Conservation (phyloP, 2,888 invertebrate species). For the Agrotis clavis region DNA sequence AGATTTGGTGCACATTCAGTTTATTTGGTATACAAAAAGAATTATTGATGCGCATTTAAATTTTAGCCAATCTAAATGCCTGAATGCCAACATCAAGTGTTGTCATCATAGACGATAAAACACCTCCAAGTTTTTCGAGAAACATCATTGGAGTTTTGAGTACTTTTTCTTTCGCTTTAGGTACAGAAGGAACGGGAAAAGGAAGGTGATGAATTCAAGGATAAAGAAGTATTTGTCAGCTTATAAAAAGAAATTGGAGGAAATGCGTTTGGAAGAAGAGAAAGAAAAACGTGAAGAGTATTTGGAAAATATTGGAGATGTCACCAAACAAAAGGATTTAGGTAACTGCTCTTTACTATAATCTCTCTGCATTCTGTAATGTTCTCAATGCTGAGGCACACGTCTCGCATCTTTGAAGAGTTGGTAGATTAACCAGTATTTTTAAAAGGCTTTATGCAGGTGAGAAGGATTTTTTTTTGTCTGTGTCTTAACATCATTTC, state of each 20-base stretch:
- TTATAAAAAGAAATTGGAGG: conserved; percentile 98
- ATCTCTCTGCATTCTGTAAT: neutral
- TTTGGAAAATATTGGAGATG: conserved; percentile 97
- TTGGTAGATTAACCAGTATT: neutral
- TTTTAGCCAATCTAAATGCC: no score
- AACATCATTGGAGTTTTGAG: no score
- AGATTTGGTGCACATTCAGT: no score
- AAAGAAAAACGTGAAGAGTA: conserved; percentile 96
- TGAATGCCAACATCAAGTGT: no score
- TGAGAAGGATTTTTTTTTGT: no score
- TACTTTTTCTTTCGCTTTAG: no score
- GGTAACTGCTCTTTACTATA: conserved; percentile 75
- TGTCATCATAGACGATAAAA: no score
- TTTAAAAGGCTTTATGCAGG: no score
- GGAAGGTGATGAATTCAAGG: conserved; percentile 98
- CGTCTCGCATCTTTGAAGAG: neutral
- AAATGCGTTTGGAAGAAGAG: conserved; percentile 96
- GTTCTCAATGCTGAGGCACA: neutral
- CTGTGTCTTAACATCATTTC: no score
- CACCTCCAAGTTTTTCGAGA: no score
- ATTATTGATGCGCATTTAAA: no score
- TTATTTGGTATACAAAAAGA: no score
- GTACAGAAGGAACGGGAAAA: conserved; percentile 98
- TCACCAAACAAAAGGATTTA: conserved; percentile 97
- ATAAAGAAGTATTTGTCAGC: conserved; percentile 99